Evolutionary conservation across 1,140 invertebrate species (phyloP).

Genomic region (Zaprionus vittiger): DNA sequence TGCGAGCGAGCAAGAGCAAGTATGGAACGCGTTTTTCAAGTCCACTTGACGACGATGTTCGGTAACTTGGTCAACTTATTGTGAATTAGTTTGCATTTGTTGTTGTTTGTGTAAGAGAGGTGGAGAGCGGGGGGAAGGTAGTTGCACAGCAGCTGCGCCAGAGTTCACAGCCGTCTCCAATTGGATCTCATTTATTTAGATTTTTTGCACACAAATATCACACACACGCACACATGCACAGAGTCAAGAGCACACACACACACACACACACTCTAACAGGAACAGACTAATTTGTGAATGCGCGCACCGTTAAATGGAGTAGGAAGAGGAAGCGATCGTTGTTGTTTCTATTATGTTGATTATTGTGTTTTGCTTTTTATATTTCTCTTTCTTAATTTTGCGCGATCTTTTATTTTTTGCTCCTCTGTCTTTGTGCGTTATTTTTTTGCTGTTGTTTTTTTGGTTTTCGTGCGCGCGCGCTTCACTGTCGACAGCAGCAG

Average conservation of each 20-base stretch:
- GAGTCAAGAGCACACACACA: not conserved
- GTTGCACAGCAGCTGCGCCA: not conserved
- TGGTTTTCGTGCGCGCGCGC: slow-evolving; percentile 64
- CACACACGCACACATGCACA: slow-evolving; percentile 10
- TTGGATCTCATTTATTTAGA: slow-evolving; percentile 52
- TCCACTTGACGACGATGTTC: slow-evolving; percentile 58
- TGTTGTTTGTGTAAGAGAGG: slow-evolving; percentile 17
- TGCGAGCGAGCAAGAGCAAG: slow-evolving; percentile 36
- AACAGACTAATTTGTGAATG: slow-evolving; percentile 19
- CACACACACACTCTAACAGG: slow-evolving; percentile 23
- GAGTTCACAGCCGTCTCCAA: slow-evolving; percentile 42
- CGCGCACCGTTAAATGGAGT: slow-evolving; percentile 64
- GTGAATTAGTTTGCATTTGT: slow-evolving; percentile 23
- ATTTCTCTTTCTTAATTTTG: slow-evolving; percentile 30
- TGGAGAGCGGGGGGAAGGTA: not conserved
- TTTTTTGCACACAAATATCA: slow-evolving; percentile 24
- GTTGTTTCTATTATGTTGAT: slow-evolving; percentile 35
- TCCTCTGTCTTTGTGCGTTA: slow-evolving; percentile 29
- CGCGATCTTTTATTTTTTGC: slow-evolving; percentile 23
- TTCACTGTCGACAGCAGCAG: slow-evolving; percentile 71
- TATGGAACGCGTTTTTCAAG: slow-evolving; percentile 78
- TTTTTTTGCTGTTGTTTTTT: slow-evolving; percentile 32
- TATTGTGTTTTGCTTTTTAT: slow-evolving; percentile 42
- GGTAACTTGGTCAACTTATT: slow-evolving; percentile 44
- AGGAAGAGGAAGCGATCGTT: slow-evolving; percentile 53